Evolutionary conservation across 2,113 vertebrate species (phyloP).

Genomic region (Cnemophilus loriae): DNA sequence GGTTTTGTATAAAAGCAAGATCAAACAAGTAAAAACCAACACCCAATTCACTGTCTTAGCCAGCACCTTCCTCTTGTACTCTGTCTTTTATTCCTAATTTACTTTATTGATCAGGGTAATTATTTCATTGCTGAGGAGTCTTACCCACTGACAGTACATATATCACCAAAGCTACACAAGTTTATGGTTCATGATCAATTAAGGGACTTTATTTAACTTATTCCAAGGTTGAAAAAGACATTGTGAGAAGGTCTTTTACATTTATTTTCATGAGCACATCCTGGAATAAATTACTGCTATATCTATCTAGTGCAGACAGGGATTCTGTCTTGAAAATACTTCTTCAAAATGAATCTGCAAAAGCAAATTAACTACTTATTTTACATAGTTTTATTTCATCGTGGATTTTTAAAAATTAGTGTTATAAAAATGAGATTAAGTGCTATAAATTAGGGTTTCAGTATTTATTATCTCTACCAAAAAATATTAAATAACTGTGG

Average conservation of each 20-base stretch:
- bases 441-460: neutral
- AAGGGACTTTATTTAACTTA: slow-evolving; percentile 52
- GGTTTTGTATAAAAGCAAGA: neutral
- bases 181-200: slow-evolving; percentile 12
- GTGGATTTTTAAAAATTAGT: neutral
- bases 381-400: slow-evolving; percentile 17
- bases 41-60: neutral
- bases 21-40: neutral
- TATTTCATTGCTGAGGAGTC: neutral
- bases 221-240: slow-evolving; percentile 51
- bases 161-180: slow-evolving; percentile 12
- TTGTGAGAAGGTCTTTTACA: slow-evolving; percentile 38
- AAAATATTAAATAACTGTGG: neutral
- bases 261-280: slow-evolving; percentile 59
- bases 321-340: slow-evolving; percentile 23
- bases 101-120: slow-evolving; percentile 45
- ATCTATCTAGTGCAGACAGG: slow-evolving; percentile 30
- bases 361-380: slow-evolving; percentile 39
- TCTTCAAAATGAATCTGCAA: slow-evolving; percentile 22
- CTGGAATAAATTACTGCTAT: slow-evolving; percentile 44
- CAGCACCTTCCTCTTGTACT: neutral
- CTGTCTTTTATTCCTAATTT: neutral
- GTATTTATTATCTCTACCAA: neutral
- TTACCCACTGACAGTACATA: slow-evolving; percentile 32
- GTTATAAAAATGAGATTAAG: neutral